Percentiles rank a stretch among this genome's conserved stretches.
Evolutionary conservation across 2,113 vertebrate species (phyloP).

Genomic region (Tringa solitaria): DNA sequence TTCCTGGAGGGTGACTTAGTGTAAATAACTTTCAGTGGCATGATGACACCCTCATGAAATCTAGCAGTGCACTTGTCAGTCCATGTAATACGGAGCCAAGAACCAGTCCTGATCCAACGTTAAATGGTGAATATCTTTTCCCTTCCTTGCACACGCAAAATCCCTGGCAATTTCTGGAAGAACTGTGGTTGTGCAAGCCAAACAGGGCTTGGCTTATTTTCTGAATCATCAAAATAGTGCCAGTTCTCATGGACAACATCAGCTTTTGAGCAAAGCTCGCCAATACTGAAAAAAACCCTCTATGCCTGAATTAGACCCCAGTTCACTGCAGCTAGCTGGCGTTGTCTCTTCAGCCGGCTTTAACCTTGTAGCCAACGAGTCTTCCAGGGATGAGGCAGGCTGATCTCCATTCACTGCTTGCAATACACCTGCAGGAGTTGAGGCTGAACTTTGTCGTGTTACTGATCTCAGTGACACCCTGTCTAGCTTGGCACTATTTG

Average conservation of each 20-base stretch:
- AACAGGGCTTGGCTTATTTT: background rate
- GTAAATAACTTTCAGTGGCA: constrained; percentile 25
- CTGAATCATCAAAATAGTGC: constrained; percentile 1
- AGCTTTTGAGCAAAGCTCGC: background rate
- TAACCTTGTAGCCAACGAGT: background rate
- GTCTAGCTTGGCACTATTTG: background rate
- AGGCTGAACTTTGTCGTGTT: background rate
- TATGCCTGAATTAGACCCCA: background rate
- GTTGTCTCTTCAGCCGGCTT: background rate
- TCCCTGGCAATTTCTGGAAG: background rate
- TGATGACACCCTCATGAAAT: constrained; percentile 26
- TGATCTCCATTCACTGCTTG: background rate
- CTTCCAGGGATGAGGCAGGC: background rate
- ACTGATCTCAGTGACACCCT: background rate
- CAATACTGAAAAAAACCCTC: background rate
- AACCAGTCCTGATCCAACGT: background rate
- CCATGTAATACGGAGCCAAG: background rate
- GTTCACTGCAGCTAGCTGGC: background rate
- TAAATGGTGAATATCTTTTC: background rate
- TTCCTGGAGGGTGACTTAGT: constrained; percentile 31
- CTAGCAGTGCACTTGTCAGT: background rate
- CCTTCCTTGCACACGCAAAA: background rate
- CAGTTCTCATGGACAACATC: background rate
- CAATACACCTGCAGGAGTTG: background rate
- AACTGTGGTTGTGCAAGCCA: constrained; percentile 7